Base-by-base conservation (phyloP, 2,888 invertebrate genomes). In the Drosophila vallismaia region DNA sequence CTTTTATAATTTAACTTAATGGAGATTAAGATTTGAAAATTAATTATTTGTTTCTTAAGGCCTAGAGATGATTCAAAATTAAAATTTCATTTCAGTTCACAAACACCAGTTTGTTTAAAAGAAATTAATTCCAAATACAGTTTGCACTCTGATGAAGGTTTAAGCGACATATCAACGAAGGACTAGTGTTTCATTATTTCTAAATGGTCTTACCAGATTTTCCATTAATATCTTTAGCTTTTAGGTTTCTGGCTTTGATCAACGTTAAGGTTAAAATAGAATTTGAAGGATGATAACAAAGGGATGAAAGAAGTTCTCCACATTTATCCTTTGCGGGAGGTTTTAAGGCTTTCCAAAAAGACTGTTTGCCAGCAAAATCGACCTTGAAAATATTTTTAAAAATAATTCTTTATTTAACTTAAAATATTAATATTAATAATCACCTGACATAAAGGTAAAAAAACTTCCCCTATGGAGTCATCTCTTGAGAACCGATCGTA, bases 211-310 rank as follows among this genome's bases (percentile, higher is more conserved):
- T 91, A 96, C 97, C 97, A 92, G 97, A 97, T 92, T 97, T 97
- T 88, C 98, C 98, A 85, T 97, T 98, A 89, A 98, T 98, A 91
- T 98, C 98, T 92, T 98, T 98, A 48, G 98, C 98, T 92, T 98
- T 98, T 76, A 98, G 94, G 91, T 98, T 98, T 89, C 97, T 94
- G 46, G 98, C 98, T 92, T 98, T 98, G 89, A 98, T 94, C 81
- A 98, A 94, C 24, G 97, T 96, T 75, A 98, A 93, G 9, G 98
- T 98, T 57, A 98, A 93, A 71, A 97, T 95, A 79, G 98, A 97
- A 93, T 97, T 98, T 92, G 97, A 97, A 58, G 98, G 98, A 88
- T 98, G 98, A 92, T 98, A 98, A 92, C 98, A 98, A 49, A 98
- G 94, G 4, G 98, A 98, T 51, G 98, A 96, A 71, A 98, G 93